Base-by-base conservation (phyloP, 2,113 vertebrate genomes). In the Antechinus stuartii region DNA sequence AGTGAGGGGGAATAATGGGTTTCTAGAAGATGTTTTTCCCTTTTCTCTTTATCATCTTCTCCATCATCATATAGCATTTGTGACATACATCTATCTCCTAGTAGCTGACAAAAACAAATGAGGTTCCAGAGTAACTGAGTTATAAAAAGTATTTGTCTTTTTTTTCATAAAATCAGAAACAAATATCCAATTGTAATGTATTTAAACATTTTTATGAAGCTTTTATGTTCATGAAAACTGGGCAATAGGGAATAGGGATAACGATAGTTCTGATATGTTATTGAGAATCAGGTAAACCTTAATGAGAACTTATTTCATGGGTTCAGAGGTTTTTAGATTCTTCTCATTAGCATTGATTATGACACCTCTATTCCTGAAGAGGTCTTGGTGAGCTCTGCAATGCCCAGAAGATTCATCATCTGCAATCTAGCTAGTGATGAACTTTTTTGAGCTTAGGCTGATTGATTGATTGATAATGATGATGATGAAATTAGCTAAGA, bases 1-100 rank as follows among this genome's bases (percentile, higher is more conserved):
- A 94, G 56, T 54, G 47, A 96, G 89, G 50, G 94, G 95, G 54
- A 94, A 96, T 95, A 92, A 27, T 35, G 42, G 8, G 16, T 49
- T 84, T 92, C 90, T 1, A 53, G 24, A 14, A 76, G 91, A 54
- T 91, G 19, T 55, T 92, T 49, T 91, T 46, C 35, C 61, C n/a
- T 93, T 8, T 1, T 92, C 76, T 84, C 35, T 12, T 2, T 47
- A 52, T 47, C 52, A 46, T 68, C 2, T 84, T 95, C 50, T 11
- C 3, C 35, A 94, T 52, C 22, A 47, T 84, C 53, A 52, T 3
- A 0, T 89, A 6, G 90, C 53, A 61, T 16, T 27, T 24, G 2
- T 16, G 7, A 5, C 27, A 90, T 2, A 9, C 2, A 25, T 54
- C 24, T 90, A 46, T 84, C 84, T 56, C 50, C 46, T 10, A 35